Percentiles rank a stretch among this genome's conserved stretches.
Evolutionary conservation across 2,888 invertebrate species (phyloP).

Genomic region (Troides oblongomaculatus): DNA sequence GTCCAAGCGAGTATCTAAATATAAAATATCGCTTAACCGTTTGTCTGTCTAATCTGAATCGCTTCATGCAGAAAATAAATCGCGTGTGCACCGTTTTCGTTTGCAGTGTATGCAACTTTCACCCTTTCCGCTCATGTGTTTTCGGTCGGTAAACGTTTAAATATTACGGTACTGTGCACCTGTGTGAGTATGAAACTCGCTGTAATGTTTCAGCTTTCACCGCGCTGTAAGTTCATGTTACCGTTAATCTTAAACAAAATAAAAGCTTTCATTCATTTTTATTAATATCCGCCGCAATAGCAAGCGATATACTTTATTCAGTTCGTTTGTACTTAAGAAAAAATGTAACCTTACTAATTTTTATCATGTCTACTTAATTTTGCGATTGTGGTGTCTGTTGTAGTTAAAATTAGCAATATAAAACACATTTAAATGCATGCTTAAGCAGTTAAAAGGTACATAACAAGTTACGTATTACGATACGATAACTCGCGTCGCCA

Average conservation of each 20-base stretch:
- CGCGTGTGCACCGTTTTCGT: constrained; percentile 25
- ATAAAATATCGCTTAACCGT: constrained; percentile 33
- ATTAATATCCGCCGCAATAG: neutral
- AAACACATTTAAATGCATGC: constrained; percentile 3
- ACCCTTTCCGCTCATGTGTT: constrained; percentile 19
- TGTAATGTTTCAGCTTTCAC: constrained; percentile 27
- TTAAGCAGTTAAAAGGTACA: constrained; percentile 3
- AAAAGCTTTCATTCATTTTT: neutral
- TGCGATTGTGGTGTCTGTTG: neutral
- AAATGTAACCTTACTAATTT: neutral
- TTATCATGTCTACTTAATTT: neutral
- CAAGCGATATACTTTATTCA: neutral
- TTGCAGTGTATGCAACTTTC: constrained; percentile 23
- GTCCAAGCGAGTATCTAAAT: constrained; percentile 39
- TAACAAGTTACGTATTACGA: constrained; percentile 17
- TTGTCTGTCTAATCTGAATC: constrained; percentile 37
- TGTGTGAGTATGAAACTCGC: constrained; percentile 15
- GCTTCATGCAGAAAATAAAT: constrained; percentile 31
- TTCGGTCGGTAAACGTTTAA: constrained; percentile 7
- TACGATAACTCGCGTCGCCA: constrained; percentile 10
- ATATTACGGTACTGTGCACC: constrained; percentile 7
- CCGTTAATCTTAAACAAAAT: constrained; percentile 17
- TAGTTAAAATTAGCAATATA: neutral
- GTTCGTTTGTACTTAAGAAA: neutral
- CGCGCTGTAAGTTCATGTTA: constrained; percentile 12